These are phyloP conservation scores for Daboia siamensis DNA, from an alignment of 2,113 vertebrate genomes.

Conservation along the genomic window DNA sequence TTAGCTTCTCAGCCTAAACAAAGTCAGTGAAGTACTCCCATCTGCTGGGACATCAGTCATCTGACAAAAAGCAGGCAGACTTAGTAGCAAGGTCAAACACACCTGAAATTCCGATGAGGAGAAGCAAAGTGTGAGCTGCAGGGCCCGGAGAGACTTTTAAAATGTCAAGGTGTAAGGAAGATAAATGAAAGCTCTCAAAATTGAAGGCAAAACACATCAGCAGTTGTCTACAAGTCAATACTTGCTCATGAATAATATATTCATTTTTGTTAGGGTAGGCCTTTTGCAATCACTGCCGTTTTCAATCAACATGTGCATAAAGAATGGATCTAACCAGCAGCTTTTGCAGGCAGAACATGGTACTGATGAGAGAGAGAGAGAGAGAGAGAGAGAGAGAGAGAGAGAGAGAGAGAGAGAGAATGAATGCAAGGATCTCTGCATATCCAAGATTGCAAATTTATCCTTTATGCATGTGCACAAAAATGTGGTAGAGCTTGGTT, in stretches of 20 bases:
- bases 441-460: too few relatives aligned
- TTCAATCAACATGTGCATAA: not conserved
- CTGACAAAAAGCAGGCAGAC: not conserved
- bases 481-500: too few relatives aligned
- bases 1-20: not conserved
- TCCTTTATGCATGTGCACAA: too few relatives aligned
- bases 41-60: constrained; percentile 3
- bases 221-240: not conserved
- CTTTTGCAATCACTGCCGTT: not conserved
- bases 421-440: not conserved
- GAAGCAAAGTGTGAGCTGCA: not conserved
- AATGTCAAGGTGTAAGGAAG: not conserved
- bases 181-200: not conserved
- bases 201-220: not conserved
- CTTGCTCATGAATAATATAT: not conserved
- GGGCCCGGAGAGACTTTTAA: not conserved
- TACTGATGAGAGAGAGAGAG: too few relatives aligned
- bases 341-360: not conserved
- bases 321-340: constrained; percentile 1
- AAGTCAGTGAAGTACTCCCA: not conserved
- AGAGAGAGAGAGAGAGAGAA: not conserved
- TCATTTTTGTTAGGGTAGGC: not conserved
- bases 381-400: too few relatives aligned
- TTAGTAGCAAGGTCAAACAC: not conserved
- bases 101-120: not conserved